phyloP scores from a whole-genome alignment of 2,797 vertebrate genomes.

The Graptemys geographica region DNA sequence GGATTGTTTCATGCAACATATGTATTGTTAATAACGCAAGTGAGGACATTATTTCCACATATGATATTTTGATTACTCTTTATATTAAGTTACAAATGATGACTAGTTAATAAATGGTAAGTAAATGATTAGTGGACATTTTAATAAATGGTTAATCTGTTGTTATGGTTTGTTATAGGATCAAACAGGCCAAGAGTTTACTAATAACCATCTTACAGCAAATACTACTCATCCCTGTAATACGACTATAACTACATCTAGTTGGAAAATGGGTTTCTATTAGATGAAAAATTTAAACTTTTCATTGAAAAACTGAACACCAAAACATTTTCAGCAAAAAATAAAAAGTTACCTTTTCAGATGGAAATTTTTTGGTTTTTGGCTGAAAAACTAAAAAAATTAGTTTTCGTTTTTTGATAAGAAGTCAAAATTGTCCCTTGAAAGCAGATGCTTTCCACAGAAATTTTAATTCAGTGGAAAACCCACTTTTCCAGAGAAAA shows the following conservation, averaged over 20 bases:
- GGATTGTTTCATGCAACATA: not conserved
- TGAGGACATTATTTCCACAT: not conserved
- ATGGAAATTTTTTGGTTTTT: not conserved
- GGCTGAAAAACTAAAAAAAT: not conserved
- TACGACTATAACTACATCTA: not conserved
- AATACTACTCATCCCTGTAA: constrained; percentile 28
- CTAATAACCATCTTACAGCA: not conserved
- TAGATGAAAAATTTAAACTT: constrained; percentile 35
- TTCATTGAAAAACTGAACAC: not conserved
- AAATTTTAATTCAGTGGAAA: not conserved
- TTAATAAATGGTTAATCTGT: not conserved
- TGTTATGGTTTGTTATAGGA: no score
- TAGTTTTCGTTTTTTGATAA: not conserved
- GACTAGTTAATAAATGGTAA: not conserved
- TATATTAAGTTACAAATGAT: not conserved
- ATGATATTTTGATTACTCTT: not conserved
- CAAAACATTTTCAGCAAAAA: not conserved
- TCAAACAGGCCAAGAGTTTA: not conserved
- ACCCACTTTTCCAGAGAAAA: rapidly evolving
- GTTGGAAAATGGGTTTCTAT: not conserved
- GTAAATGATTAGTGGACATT: not conserved
- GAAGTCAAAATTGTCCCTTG: not conserved
- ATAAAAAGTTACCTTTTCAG: not conserved
- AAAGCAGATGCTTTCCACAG: not conserved
- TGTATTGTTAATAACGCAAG: not conserved